Evolutionary conservation across 2,797 vertebrate genomes (phyloP), one percentile per base, ranked within the genome.

Genomic region (Chloroceryle amazona): DNA sequence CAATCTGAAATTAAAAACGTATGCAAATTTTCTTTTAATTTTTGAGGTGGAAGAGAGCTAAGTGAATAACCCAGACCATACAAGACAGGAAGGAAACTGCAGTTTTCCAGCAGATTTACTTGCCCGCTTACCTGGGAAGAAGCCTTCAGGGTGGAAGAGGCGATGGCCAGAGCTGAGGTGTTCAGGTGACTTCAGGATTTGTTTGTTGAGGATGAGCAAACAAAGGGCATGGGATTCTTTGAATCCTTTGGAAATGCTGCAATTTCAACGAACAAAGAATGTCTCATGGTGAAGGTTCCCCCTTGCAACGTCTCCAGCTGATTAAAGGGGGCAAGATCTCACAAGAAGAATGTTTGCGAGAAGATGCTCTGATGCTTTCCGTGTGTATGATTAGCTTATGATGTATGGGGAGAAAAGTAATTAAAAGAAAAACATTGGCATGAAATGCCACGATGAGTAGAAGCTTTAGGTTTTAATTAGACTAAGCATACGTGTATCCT

Each of bases 391-490:
- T 81, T 93, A 90, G 10, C 28, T 89, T 70, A 62, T 52, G 52
- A 73, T 80, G 13, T 66, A 57, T 47, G 10, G 31, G 29, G 84
- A 52, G 35, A 90, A 86, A 92, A 74, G n/a, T 57, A 80, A 79
- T 74, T 84, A 61, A 91, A 85, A 75, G 52, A 81, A 58, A 25
- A 92, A 65, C 62, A 65, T 29, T 78, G 46, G 3, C 41, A 74
- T 63, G 88, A 62, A 83, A 83, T 74, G 78, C 18, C 12, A 54
- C 16, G 13, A 89, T 83, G 58, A 68, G 28, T 58, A 86, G 54
- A 85, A 47, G 49, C 37, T 81, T 83, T 74, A 49, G 68, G 51
- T 80, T 92, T 88, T 79, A 65, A 88, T 81, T 93, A 88, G 68
- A 62, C 21, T 55, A 65, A 89, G 41, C n/a, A 58, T 46, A 46